phyloP scores from a whole-genome alignment of 2,888 invertebrate genomes.

The Eucera pruinosa region DNA sequence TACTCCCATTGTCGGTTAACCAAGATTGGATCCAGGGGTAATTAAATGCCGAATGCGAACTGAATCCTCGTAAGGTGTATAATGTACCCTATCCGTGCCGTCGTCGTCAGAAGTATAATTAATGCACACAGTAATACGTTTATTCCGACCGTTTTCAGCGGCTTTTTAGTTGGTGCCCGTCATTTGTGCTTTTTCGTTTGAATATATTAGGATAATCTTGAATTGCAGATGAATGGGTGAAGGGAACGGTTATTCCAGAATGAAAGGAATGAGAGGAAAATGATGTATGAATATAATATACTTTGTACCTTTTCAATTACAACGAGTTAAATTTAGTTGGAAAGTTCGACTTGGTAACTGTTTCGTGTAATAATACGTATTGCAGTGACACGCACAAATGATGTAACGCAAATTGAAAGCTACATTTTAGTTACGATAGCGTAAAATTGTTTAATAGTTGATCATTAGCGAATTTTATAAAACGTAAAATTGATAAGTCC shows the following conservation, averaged over 20 bases:
- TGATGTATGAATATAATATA: too few relatives aligned
- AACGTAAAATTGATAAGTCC: too few relatives aligned
- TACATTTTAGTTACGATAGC: too few relatives aligned
- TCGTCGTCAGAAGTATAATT: slow-evolving; percentile 29
- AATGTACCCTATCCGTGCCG: neutral
- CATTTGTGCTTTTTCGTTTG: slow-evolving; percentile 8
- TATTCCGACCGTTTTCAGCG: slow-evolving; percentile 11
- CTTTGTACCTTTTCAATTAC: too few relatives aligned
- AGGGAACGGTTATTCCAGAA: neutral
- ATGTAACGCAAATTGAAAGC: too few relatives aligned
- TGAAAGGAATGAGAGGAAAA: too few relatives aligned
- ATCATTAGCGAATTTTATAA: too few relatives aligned
- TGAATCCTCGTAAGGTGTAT: slow-evolving; percentile 27
- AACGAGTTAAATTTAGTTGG: too few relatives aligned
- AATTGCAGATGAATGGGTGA: slow-evolving; percentile 6
- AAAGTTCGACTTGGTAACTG: too few relatives aligned
- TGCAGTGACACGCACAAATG: too few relatives aligned
- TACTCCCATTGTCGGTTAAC: slow-evolving; percentile 27
- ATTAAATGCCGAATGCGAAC: slow-evolving; percentile 43
- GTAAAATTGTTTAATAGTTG: too few relatives aligned
- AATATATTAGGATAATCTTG: slow-evolving; percentile 22
- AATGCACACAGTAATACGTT: slow-evolving; percentile 32
- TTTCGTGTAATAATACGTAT: too few relatives aligned
- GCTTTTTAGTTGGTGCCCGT: neutral
- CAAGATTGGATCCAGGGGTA: slow-evolving; percentile 39